Evolutionary conservation across 2,888 invertebrate species (phyloP), one percentile per base, ranked within the genome.

Genomic region (Macrosoma leucophasiata): DNA sequence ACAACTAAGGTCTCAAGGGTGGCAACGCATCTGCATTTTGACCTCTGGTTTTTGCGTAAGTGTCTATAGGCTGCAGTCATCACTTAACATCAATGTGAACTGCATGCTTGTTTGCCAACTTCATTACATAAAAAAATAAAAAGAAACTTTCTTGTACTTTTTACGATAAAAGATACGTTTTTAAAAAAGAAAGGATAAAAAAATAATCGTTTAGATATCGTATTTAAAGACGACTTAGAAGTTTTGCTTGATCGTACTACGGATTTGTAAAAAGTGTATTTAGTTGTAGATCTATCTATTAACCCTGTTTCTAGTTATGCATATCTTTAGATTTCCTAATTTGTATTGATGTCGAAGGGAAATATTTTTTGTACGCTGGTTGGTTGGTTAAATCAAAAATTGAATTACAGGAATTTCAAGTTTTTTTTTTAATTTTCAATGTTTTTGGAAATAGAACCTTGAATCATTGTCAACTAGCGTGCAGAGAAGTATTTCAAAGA

Each of bases 211-310:
- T 62, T 68, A 71, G 59, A 66, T 62, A 62, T 65, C 60, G 52
- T 74, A 72, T 73, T 73, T 71, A 66, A 66, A 68, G 68, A 65
- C 56, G 58, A 69, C 55, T 70, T 79, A 79, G 77, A 59, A 61
- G 52, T 68, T 71, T 76, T 62, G 79, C 79, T 79, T 79, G 63
- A 63, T 64, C 60, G 72, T 75, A 72, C 55, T 72, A 76, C 63
- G 68, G 64, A 66, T 74, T 32, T 82, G 81, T 82, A 84, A 73
- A 84, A 82, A 82, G 74, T 81, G 75, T 82, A 82, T 79, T 81
- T 84, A 82, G 79, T 71, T 72, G 74, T 84, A 84, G 82, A 72
- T 64, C 57, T 55, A 71, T 67, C 61, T 77, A 79, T 74, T 77
- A 74, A 73, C 18, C 70, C 69, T 73, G 75, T 79, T 81, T 81